Evolutionary conservation across 2,888 invertebrate species (phyloP), one percentile per base, ranked within the genome.

Genomic region (Lacanobia oleracea): DNA sequence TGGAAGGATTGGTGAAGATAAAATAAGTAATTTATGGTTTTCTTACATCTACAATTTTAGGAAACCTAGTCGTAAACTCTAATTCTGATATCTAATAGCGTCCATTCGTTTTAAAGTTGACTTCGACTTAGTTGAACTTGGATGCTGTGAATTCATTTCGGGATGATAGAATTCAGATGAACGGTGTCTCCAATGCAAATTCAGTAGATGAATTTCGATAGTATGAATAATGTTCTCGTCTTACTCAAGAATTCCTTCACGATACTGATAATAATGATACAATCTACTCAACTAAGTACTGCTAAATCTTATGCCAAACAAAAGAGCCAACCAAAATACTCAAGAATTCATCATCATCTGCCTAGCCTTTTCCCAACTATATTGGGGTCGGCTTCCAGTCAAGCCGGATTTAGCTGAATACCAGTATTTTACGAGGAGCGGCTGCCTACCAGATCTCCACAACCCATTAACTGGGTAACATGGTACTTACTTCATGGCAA

Each of bases 1-100:
- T 67, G 16, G 37, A 66, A 65, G 53, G 27, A 63, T 57, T 61
- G 40, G 27, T 21, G 5, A 37, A 61, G 43, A 76, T 76, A 61
- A 71, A 71, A 33, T 16, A 40, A 9, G n/a, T 66, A 18, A n/a
- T 50, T 50, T 61, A 70, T 67, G 12, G 33, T 23, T 48, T 68
- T 62, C 65, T 61, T 64, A 16, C 21, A 23, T 23, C 4, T n/a
- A 21, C 33, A 50, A 27, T n/a, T 70, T 51, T 56, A 61, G 50
- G 18, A 51, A 70, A 54, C 12, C 5, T 48, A 59, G 62, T 68
- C 33, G 3, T 16, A 23, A 27, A 75, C 14, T 53, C n/a, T 21
- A 43, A 37, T 1, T 37, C 0, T 33, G 10, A 63, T 48, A 57
- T 43, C 48, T 10, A 37, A 27, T 8, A 53, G 56, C 14, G 0